phyloP scores from a whole-genome alignment of 2,888 invertebrate species.

The Thera obeliscata region DNA sequence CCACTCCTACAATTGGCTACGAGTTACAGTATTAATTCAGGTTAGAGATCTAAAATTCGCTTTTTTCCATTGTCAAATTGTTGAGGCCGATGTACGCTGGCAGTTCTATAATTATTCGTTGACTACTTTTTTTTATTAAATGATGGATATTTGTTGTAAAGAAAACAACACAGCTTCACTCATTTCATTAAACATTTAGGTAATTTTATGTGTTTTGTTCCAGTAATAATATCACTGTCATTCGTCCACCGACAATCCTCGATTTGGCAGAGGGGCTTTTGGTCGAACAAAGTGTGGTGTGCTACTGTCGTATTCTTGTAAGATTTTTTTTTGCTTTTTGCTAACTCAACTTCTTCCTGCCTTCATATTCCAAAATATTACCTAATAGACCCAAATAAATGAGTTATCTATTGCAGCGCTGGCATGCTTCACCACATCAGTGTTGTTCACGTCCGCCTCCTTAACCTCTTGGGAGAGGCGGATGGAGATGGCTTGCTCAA shows the following conservation, averaged over 20 bases:
- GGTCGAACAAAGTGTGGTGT: slow-evolving; percentile 92
- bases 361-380: no score
- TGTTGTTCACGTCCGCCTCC: slow-evolving; percentile 43
- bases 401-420: slow-evolving; percentile 33
- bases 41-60: no score
- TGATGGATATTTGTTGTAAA: no score
- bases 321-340: slow-evolving; percentile 56
- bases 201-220: slow-evolving; percentile 54
- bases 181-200: no score
- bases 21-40: no score
- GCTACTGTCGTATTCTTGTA: slow-evolving; percentile 87
- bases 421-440: slow-evolving; percentile 46
- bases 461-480: slow-evolving; percentile 48
- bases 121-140: no score
- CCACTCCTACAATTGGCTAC: no score
- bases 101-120: no score
- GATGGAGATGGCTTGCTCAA: slow-evolving; percentile 64
- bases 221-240: slow-evolving; percentile 94
- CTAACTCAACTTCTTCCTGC: no score
- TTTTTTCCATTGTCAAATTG: no score
- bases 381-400: background rate
- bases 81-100: no score
- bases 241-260: slow-evolving; percentile 96
- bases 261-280: slow-evolving; percentile 92
- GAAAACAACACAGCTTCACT: no score